Base-by-base conservation (phyloP, 2,113 vertebrate genomes). In the Piliocolobus tephrosceles region DNA sequence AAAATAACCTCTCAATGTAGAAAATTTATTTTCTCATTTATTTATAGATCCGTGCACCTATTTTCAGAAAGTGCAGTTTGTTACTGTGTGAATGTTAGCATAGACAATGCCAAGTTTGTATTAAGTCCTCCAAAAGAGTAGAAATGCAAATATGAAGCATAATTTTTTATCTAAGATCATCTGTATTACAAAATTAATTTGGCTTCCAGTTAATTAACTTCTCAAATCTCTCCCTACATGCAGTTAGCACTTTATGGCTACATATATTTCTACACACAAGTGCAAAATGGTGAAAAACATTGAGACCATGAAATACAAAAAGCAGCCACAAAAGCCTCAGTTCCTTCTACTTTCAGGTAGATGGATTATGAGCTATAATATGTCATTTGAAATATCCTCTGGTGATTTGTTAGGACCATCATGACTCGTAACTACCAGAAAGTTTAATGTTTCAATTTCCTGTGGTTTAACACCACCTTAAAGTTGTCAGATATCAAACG, bases 361-460 rank as follows among this genome's bases (percentile, higher is more conserved):
- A 35, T 27, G 32, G 55, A 78, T 75, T 64, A n/a, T 75, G 78
- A 94, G 82, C 40, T 85, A 22, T 64, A 55, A 38, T 17, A 6
- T 47, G 64, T 72, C 82, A 38, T 95, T 45, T 52, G 70, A 93
- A 95, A 81, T 57, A 57, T 25, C 38, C 55, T 23, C 1, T 17
- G 16, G 61, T 91, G 78, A 93, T 88, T 93, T 96, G 55, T 83
- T 78, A 78, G 43, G 70, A 18, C 10, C 43, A 66, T 91, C n/a
- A 40, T 50, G 25, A 55, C 52, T 88, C 75, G 9, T 61, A 88
- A 58, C 43, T 64, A 91, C 47, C 40, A 96, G 86, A 85, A 91
- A 93, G 61, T 84, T 92, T 94, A 96, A 87, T 84, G 80, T 70
- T 92, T 96, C 91, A 76, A 90, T 90, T 96, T 96, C 61, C 75